phyloP scores from a whole-genome alignment of 2,113 vertebrate genomes.

The Eubucco bourcierii region DNA sequence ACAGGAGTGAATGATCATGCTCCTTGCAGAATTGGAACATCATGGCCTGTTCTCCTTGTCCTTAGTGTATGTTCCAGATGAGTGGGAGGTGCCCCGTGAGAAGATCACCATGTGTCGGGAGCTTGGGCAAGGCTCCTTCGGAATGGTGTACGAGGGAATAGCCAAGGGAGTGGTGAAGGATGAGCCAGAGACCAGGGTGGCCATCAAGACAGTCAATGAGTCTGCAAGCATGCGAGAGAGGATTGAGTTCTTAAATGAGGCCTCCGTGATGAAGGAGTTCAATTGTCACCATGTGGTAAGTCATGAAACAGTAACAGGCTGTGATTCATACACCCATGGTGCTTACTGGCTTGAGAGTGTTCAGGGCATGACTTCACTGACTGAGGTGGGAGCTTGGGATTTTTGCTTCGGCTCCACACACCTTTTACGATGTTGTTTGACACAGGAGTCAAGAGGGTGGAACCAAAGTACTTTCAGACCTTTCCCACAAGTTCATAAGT shows the following conservation, averaged over 20 bases:
- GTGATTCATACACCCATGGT: not conserved
- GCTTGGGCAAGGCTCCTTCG: slow-evolving; percentile 96
- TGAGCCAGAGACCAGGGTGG: slow-evolving; percentile 92
- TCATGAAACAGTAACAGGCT: not conserved
- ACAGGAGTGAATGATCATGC: not conserved
- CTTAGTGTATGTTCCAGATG: slow-evolving; percentile 93
- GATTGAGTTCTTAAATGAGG: slow-evolving; percentile 97
- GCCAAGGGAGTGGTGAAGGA: slow-evolving; percentile 96
- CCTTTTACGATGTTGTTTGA: not conserved
- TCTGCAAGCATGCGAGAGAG: slow-evolving; percentile 95
- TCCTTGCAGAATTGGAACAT: not conserved
- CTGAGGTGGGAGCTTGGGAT: not conserved
- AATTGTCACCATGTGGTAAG: slow-evolving; percentile 99
- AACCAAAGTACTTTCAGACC: not conserved
- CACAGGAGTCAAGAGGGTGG: not conserved
- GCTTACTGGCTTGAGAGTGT: not conserved
- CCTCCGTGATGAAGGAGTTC: slow-evolving; percentile 99
- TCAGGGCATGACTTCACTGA: rapidly evolving
- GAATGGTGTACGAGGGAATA: slow-evolving; percentile 97
- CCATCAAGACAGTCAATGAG: slow-evolving; percentile 98
- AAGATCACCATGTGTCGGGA: slow-evolving; percentile 96
- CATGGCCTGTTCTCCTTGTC: not conserved
- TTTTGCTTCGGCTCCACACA: not conserved
- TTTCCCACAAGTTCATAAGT: not conserved
- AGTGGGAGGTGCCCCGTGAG: slow-evolving; percentile 97